Conservation (phyloP, 1,140 invertebrate genomes). For the Nephila pilipes region DNA sequence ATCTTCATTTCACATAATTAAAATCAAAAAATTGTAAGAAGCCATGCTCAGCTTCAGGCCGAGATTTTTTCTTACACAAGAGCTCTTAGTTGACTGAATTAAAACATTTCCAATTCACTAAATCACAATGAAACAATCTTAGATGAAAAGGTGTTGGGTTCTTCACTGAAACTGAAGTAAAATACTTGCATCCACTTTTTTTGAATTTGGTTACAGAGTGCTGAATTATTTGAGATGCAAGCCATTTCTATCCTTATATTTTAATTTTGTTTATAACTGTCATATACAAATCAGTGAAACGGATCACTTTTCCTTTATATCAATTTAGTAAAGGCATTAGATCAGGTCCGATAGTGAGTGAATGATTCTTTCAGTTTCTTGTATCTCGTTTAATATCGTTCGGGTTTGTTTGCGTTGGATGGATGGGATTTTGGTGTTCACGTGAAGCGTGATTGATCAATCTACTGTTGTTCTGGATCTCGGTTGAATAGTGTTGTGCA, state of each 20-base stretch:
- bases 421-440: background rate
- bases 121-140: slow-evolving; percentile 9
- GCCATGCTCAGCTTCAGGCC: background rate
- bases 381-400: background rate
- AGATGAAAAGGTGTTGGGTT: background rate
- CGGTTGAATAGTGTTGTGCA: no score
- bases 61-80: slow-evolving; percentile 14
- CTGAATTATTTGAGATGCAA: background rate
- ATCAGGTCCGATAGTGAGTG: no score
- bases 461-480: no score
- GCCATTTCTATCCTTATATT: background rate
- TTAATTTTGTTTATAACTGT: background rate
- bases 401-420: background rate
- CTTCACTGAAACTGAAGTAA: slow-evolving; percentile 2
- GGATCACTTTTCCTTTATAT: background rate
- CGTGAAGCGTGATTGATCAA: no score
- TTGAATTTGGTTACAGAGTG: background rate
- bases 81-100: background rate
- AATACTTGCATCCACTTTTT: background rate
- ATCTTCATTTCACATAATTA: background rate
- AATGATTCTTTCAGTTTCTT: background rate
- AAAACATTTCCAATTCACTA: background rate
- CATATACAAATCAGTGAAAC: background rate
- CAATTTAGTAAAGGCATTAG: no score
- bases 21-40: background rate